Conservation (phyloP, 2,113 vertebrate species). For the Ameiurus melas region DNA sequence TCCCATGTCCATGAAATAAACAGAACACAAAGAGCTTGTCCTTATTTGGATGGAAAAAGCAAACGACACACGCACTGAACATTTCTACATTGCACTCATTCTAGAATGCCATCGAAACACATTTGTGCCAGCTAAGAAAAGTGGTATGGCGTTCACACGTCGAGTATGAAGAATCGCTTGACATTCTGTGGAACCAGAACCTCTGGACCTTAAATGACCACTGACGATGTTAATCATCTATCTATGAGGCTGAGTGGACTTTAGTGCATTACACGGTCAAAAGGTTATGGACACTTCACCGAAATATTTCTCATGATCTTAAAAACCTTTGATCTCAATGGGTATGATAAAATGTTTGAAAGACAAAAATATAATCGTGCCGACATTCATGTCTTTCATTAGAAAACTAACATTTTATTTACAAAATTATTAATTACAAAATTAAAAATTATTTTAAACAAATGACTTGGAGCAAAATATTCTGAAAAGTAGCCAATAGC, state of each 20-base stretch:
- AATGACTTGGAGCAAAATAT: no score
- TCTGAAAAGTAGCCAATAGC: no score
- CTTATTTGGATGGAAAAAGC: slow-evolving; percentile 19
- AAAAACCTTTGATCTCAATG: no score
- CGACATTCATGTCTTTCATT: no score
- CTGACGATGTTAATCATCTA: slow-evolving; percentile 21
- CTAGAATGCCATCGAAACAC: background rate
- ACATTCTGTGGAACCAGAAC: slow-evolving; percentile 17
- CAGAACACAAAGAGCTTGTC: slow-evolving; percentile 36
- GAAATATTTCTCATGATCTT: no score
- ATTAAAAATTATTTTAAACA: no score
- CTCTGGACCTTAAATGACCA: slow-evolving; percentile 14
- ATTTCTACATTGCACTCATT: slow-evolving; percentile 31
- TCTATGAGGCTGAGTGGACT: slow-evolving; percentile 28
- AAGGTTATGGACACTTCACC: no score
- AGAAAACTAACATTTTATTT: no score
- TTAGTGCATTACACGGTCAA: no score
- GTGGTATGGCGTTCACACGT: background rate
- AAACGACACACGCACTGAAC: slow-evolving; percentile 28
- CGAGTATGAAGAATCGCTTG: background rate
- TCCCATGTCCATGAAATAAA: slow-evolving; percentile 26
- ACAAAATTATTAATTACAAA: no score
- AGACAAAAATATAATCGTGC: no score
- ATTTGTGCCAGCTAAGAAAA: background rate
- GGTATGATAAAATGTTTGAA: no score